These are phyloP conservation scores for Callaeas wilsoni DNA, from an alignment of 2,113 vertebrate species.

Conservation along the genomic window DNA sequence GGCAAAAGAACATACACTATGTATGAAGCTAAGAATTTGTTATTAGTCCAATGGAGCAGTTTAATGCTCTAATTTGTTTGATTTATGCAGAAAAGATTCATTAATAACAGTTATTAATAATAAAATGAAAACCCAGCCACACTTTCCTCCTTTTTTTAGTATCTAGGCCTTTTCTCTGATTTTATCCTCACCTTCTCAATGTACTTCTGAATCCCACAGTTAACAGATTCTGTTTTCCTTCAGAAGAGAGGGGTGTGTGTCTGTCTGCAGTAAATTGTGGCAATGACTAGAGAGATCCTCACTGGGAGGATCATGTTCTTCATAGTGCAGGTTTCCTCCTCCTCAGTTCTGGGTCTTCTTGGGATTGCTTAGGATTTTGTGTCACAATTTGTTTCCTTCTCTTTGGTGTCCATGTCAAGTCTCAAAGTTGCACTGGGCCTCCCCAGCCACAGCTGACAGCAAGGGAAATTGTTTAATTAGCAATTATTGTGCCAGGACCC, in stretches of 20 bases:
- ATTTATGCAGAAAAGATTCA: background rate
- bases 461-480: background rate
- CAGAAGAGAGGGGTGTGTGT: background rate
- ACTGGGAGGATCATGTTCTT: background rate
- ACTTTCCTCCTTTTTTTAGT: background rate
- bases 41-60: background rate
- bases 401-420: background rate
- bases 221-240: background rate
- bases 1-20: background rate
- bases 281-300: background rate
- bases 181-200: background rate
- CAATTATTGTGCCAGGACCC: background rate
- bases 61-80: background rate
- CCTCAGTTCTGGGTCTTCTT: background rate
- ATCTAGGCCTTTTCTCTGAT: background rate
- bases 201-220: background rate
- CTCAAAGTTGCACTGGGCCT: background rate
- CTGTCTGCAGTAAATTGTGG: background rate
- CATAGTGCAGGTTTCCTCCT: background rate
- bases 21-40: background rate
- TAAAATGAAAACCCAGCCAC: background rate
- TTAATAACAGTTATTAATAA: background rate
- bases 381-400: background rate
- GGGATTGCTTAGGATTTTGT: background rate
- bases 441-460: background rate